Percentiles rank a stretch among this genome's conserved stretches.
phyloP scores from a whole-genome alignment of 37 sponge, comb jelly and placozoan genomes.

The Axinella damicornis region DNA sequence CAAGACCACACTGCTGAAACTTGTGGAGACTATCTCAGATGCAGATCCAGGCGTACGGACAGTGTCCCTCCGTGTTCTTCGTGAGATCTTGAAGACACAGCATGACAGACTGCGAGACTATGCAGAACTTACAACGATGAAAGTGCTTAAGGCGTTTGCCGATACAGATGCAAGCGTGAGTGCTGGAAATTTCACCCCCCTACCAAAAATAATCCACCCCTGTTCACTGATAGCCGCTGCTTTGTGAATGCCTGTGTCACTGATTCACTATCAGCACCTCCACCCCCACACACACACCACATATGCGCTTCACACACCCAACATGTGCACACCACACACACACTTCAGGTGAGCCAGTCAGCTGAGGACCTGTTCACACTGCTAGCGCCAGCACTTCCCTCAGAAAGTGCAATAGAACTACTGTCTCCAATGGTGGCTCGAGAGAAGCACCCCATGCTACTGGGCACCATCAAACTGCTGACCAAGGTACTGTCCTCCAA shows the following conservation, averaged over 20 bases:
- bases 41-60: slow-evolving; percentile 29
- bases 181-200: no score
- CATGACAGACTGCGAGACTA: slow-evolving; percentile 52
- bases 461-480: slow-evolving; percentile 76
- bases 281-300: neutral
- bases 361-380: slow-evolving; percentile 79
- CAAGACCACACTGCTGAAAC: slow-evolving; percentile 19
- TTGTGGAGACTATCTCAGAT: slow-evolving; percentile 28
- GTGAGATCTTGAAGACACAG: slow-evolving; percentile 70
- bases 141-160: slow-evolving; percentile 56
- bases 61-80: slow-evolving; percentile 54
- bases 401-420: slow-evolving; percentile 41
- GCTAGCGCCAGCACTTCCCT: slow-evolving; percentile 66
- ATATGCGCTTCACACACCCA: neutral
- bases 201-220: neutral
- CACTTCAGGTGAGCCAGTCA: slow-evolving; percentile 66
- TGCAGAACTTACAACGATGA: slow-evolving; percentile 62
- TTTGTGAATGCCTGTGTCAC: no score
- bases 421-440: slow-evolving; percentile 62
- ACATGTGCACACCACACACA: no score
- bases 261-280: neutral
- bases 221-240: neutral
- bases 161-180: slow-evolving; percentile 57
- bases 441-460: slow-evolving; percentile 68
- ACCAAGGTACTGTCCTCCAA: slow-evolving; percentile 79